Base-by-base conservation (phyloP, 1,140 invertebrate genomes). In the Leptonema lineaticorne region DNA sequence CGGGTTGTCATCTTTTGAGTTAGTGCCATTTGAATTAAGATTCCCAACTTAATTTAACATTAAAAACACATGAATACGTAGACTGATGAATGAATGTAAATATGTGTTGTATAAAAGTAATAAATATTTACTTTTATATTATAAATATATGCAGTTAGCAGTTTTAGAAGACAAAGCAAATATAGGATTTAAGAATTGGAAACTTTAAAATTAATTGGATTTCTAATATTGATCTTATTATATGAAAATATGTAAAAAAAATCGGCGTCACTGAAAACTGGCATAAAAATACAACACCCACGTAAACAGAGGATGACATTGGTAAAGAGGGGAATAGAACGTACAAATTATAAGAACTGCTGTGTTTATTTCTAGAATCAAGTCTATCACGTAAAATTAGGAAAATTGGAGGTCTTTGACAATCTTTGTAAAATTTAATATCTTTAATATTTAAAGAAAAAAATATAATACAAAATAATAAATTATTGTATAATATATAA, bases 261-360 rank as follows among this genome's bases (percentile, higher is more conserved):
- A n/a, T n/a, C n/a, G n/a, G n/a, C n/a, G n/a, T n/a, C n/a, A n/a
- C 2, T 33, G 28, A 59, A 33, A 59, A 33, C 33, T 56, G 58
- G 45, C 48, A 46, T 48, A 70, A 53, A 68, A 62, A 56, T 65
- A 68, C 65, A 30, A 20, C 53, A 30, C 58, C 65, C 53, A 68
- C 67, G 69, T 29, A 46, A 45, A 63, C 28, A 57, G 11, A 37
- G 24, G 59, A 63, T 46, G 58, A 56, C 70, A 65, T 60, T 59
- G 66, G 67, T 62, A 41, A 26, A 37, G 59, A 64, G 27, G 45
- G 26, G 45, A 33, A 30, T 29, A 59, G 41, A 62, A 62, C 41
- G 28, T 28, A n/a, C 59, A 37, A 62, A 62, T 37, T 59, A 53
- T 37, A 29, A 59, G 33, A 59, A 26, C 59, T 62, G 59, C 59